Base-by-base conservation (phyloP, 2,888 invertebrate genomes). In the Strigamia maritima region DNA sequence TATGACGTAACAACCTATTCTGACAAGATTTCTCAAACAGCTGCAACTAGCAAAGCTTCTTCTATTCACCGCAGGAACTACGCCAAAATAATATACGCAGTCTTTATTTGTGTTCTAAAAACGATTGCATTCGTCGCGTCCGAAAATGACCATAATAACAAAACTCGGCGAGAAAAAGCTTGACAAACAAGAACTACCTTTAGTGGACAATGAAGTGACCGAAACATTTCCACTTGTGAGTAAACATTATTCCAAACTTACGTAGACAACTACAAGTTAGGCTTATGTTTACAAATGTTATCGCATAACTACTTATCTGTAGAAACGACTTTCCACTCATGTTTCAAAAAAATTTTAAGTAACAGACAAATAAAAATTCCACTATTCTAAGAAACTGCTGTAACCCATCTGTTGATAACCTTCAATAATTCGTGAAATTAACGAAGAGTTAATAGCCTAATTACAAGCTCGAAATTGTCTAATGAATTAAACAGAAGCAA, bases 91-190 rank as follows among this genome's bases (percentile, higher is more conserved):
- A 22, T 75, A 22, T 75, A 26, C 75, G 26, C 35, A 35, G 35
- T 35, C 35, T 35, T 35, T 35, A 35, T 35, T 35, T 35, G 35
- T 35, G 35, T 35, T 6, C 8, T 35, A 35, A 35, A 35, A 35
- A 10, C 35, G 35, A 35, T 35, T 35, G 35, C 35, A 35, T 35
- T 10, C 10, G 10, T 6, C 6, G 35, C 35, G 35, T 8, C 8
- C 24, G 70, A 83, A 78, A 70, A 94, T 94, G 94, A 94, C 94
- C 81, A 90, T 94, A 85, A 88, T 94, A 83, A 92, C 92, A 8
- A 94, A 93, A 86, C 89, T 90, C 81, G 88, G 90, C 79, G 90
- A 92, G 81, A 92, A 92, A 87, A 93, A 93, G 87, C 87, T 85
- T 75, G 90, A 91, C 82, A 91, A 90, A 87, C 87, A 89, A 83